phyloP scores from a whole-genome alignment of 2,888 invertebrate genomes.

The Hirtodrosophila histrioides region DNA sequence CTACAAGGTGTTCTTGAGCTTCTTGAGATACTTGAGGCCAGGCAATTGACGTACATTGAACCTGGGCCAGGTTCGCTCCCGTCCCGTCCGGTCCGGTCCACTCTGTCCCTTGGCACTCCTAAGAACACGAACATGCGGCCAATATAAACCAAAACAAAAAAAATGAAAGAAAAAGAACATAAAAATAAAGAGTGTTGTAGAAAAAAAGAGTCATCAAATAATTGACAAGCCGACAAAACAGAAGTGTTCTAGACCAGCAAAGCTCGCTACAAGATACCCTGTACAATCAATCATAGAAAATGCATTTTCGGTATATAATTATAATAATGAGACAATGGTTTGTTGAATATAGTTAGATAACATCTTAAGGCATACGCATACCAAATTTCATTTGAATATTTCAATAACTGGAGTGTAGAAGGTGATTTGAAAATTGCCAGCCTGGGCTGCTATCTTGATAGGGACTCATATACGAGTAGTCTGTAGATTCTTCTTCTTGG shows the following conservation, averaged over 20 bases:
- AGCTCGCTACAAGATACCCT: conserved; percentile 31
- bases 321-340: not conserved
- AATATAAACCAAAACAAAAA: conserved; percentile 3
- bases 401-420: not conserved
- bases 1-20: conserved; percentile 34
- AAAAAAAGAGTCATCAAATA: conserved; percentile 34
- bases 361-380: not conserved
- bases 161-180: conserved; percentile 2
- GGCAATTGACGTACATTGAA: conserved; percentile 63
- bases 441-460: too few relatives aligned
- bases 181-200: conserved; percentile 17
- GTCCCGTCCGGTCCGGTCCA: conserved; percentile 2
- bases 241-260: not conserved
- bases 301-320: too few relatives aligned
- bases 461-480: too few relatives aligned
- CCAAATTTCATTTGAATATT: not conserved
- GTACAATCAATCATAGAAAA: too few relatives aligned
- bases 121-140: conserved; percentile 30
- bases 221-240: conserved; percentile 5
- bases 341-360: not conserved
- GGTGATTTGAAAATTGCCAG: too few relatives aligned
- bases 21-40: conserved; percentile 30
- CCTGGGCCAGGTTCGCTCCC: conserved; percentile 17
- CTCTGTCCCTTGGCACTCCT: conserved; percentile 53
- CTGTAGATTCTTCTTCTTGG: too few relatives aligned